These are phyloP conservation scores for Acleris holmiana DNA, from an alignment of 2,888 invertebrate genomes.

Conservation along the genomic window DNA sequence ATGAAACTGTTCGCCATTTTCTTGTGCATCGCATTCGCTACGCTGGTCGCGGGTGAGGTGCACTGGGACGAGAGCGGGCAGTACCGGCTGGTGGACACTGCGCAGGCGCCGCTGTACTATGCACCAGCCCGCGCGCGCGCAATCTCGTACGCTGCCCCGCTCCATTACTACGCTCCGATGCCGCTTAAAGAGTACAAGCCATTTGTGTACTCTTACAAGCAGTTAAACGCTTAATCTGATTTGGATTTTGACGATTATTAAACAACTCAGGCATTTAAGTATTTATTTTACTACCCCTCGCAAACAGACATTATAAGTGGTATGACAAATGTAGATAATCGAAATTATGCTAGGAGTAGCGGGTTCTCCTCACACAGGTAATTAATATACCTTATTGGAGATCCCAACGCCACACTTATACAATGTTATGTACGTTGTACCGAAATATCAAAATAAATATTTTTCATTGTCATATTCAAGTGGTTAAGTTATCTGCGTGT, in stretches of 20 bases:
- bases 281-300: neutral
- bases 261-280: neutral
- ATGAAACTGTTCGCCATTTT: slow-evolving; percentile 36
- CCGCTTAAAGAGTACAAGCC: slow-evolving; percentile 6
- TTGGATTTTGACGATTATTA: neutral
- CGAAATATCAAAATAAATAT: too few relatives aligned
- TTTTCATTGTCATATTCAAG: too few relatives aligned
- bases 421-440: too few relatives aligned
- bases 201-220: slow-evolving; percentile 11
- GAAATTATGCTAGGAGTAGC: too few relatives aligned
- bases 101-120: slow-evolving; percentile 3
- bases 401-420: too few relatives aligned
- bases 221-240: neutral
- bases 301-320: too few relatives aligned
- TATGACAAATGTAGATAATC: too few relatives aligned
- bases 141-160: neutral
- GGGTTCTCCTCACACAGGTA: too few relatives aligned
- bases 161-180: slow-evolving; percentile 7
- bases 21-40: slow-evolving; percentile 25
- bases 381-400: too few relatives aligned
- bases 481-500: too few relatives aligned
- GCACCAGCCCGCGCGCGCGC: neutral
- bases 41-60: slow-evolving; percentile 33
- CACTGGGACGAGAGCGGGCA: slow-evolving; percentile 40
- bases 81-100: slow-evolving; percentile 39